Evolutionary conservation across 2,797 vertebrate genomes (phyloP).

Genomic region (Kryptolebias ocellatus): DNA sequence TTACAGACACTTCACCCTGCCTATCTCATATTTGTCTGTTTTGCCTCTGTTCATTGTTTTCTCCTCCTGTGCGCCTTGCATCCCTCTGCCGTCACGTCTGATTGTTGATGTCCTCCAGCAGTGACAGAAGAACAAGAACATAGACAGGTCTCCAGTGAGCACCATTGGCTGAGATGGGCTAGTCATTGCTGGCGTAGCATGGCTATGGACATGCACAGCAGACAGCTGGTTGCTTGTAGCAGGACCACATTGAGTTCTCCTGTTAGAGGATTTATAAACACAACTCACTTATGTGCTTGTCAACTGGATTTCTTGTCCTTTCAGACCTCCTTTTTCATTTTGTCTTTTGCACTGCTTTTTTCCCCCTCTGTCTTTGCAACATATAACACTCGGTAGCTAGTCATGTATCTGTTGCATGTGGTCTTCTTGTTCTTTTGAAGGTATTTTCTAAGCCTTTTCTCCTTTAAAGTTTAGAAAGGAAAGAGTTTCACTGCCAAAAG

Average conservation of each 20-base stretch:
- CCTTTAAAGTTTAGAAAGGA: conserved; percentile 44
- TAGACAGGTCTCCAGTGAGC: conserved; percentile 43
- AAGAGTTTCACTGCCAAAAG: conserved; percentile 61
- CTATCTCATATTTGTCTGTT: conserved; percentile 9
- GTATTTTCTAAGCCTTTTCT: conserved; percentile 48
- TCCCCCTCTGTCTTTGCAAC: conserved; percentile 31
- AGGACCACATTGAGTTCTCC: conserved; percentile 22
- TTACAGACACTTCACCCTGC: conserved; percentile 28
- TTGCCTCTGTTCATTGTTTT: conserved; percentile 17
- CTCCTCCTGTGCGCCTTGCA: conserved; percentile 8
- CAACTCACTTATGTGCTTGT: conserved; percentile 27
- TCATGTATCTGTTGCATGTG: conserved; percentile 47
- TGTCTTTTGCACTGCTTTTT: conserved; percentile 33
- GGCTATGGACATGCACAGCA: conserved; percentile 20
- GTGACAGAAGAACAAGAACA: conserved; percentile 41
- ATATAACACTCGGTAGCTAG: conserved; percentile 63
- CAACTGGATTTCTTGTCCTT: conserved; percentile 35
- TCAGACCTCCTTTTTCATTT: conserved; percentile 17
- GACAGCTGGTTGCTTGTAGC: conserved; percentile 45
- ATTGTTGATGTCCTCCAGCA: conserved; percentile 52
- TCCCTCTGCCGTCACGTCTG: conserved; percentile 29
- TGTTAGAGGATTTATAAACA: conserved; percentile 33
- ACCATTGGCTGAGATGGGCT: conserved; percentile 37
- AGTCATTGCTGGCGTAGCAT: conserved; percentile 56
- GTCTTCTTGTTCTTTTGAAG: conserved; percentile 53